Base-by-base conservation (phyloP, 1,140 invertebrate genomes). In the Ganaspis sp. region DNA sequence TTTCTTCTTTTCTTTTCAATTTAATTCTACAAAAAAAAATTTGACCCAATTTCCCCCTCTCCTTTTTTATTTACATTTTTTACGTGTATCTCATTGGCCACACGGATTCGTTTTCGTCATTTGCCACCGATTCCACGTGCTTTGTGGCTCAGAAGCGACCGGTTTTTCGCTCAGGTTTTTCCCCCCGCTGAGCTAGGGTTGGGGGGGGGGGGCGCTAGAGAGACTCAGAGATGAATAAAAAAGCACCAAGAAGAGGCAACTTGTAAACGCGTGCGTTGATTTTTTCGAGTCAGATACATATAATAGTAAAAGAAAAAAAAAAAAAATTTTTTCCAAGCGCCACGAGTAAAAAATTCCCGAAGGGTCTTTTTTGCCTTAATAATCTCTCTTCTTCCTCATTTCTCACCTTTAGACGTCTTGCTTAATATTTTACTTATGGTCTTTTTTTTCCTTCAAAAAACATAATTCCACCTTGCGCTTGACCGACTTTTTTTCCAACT, bases 401-500 rank as follows among this genome's bases (percentile, higher is more conserved):
- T 73, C 53, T 69, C 73, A 2, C 6, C 11, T 45, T 12, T n/a
- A 45, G n/a, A 45, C 42, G n/a, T 45, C 42, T 45, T 45, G 42
- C 42, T 45, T 45, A 45, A 45, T 45, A 45, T 45, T 45, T 45
- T 45, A 15, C 42, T 45, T 45, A 15, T 4, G n/a, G 4, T 15
- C 11, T 45, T 45, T 45, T 45, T 45, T 45, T 45, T 45, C 42
- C 11, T 45, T n/a, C 42, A 4, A 12, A n/a, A 12, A n/a, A 12
- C 4, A 12, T n/a, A 4, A 45, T 45, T 45, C 42, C 42, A 45
- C 42, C 80, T 75, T 81, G 83, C 72, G 83, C 83, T 83, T 73
- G 69, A 83, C 81, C 81, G 69, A 84, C 72, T 80, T 84, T 83
- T 84, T 84, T 80, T 37, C 70, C 64, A 76, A 71, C 54, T 75